These are phyloP conservation scores for Sarcophaga subvicina DNA, from an alignment of 2,888 invertebrate species.

Conservation along the genomic window DNA sequence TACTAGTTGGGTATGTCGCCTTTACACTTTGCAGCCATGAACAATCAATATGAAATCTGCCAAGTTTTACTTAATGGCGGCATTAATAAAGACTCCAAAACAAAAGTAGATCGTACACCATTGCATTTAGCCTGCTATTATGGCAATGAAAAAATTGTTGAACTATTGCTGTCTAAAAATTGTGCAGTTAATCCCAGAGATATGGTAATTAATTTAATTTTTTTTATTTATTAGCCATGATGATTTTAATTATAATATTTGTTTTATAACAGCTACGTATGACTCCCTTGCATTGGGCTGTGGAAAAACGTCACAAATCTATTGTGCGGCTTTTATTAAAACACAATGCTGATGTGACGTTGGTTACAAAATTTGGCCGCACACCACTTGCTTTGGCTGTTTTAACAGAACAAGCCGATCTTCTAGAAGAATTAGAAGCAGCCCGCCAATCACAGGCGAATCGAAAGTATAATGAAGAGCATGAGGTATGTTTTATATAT, in stretches of 20 bases:
- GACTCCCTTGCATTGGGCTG: slow-evolving; percentile 98
- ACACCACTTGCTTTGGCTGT: slow-evolving; percentile 87
- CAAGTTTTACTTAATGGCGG: slow-evolving; percentile 92
- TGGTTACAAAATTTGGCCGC: slow-evolving; percentile 88
- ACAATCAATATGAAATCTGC: slow-evolving; percentile 90
- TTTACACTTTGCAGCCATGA: slow-evolving; percentile 92
- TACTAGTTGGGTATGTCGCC: slow-evolving; percentile 88
- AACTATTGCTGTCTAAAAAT: slow-evolving; percentile 86
- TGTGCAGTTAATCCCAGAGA: slow-evolving; percentile 89
- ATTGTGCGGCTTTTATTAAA: slow-evolving; percentile 88
- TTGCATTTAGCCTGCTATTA: slow-evolving; percentile 94
- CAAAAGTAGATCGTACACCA: slow-evolving; percentile 96
- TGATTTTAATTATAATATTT: not conserved
- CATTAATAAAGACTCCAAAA: slow-evolving; percentile 93
- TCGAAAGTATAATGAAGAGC: slow-evolving; percentile 77
- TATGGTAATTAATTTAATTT: slow-evolving; percentile 84
- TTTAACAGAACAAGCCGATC: slow-evolving; percentile 85
- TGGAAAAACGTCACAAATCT: slow-evolving; percentile 89
- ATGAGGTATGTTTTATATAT: slow-evolving; percentile 74
- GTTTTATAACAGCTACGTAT: slow-evolving; percentile 85
- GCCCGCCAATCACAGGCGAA: slow-evolving; percentile 78
- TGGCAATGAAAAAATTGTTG: slow-evolving; percentile 90
- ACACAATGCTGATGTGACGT: slow-evolving; percentile 87
- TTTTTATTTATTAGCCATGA: not conserved
- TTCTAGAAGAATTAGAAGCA: slow-evolving; percentile 84